Conservation (phyloP, 2,797 vertebrate genomes). For the Galago senegalensis region DNA sequence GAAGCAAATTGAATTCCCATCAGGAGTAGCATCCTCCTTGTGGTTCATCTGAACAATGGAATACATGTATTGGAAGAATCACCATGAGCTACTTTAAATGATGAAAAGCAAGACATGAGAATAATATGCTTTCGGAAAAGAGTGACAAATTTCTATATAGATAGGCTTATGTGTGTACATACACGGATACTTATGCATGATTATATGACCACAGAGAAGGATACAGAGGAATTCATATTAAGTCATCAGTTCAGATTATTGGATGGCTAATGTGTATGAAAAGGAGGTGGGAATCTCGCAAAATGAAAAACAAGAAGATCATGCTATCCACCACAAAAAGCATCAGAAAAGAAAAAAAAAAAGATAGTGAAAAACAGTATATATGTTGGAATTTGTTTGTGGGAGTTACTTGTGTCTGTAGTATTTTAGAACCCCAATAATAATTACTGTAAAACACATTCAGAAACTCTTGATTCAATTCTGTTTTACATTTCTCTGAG, state of each 20-base stretch:
- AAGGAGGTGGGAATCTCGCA: not conserved
- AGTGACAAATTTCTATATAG: not conserved
- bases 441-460: not conserved
- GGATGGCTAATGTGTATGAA: not conserved
- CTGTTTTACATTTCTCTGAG: conserved; percentile 56
- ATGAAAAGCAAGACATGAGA: not conserved
- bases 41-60: not conserved
- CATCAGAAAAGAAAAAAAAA: not conserved
- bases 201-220: not conserved
- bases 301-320: not conserved
- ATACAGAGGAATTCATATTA: not conserved
- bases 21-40: not conserved
- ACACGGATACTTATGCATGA: not conserved
- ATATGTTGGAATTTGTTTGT: not conserved
- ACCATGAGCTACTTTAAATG: not conserved
- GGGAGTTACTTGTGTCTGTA: not conserved
- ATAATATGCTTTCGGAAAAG: not conserved
- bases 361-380: not conserved
- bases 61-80: not conserved
- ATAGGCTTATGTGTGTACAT: not conserved
- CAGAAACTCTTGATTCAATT: conserved; percentile 38
- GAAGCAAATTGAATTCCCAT: not conserved
- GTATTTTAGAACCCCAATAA: conserved; percentile 47
- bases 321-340: not conserved
- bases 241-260: not conserved